Conservation (phyloP, 2,797 vertebrate genomes). For the Siniperca scherzeri region DNA sequence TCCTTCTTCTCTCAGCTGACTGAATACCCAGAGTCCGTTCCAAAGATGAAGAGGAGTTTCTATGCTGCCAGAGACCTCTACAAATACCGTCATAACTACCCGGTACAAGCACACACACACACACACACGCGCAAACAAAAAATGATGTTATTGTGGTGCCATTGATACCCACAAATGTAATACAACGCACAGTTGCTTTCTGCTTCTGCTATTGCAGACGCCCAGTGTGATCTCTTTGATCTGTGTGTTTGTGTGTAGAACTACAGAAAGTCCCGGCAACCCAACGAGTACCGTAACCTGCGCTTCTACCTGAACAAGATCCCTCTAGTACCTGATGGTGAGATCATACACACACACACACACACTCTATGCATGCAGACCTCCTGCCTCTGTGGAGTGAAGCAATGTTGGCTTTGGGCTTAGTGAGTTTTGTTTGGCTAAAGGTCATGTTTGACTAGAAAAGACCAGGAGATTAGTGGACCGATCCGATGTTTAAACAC, state of each 20-base stretch:
- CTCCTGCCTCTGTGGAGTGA: slow-evolving; percentile 12
- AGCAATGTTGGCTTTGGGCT: slow-evolving; percentile 45
- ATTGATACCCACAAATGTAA: background rate
- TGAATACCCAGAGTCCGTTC: slow-evolving; percentile 86
- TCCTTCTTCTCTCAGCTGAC: slow-evolving; percentile 79
- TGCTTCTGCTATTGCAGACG: background rate
- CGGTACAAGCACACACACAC: slow-evolving; percentile 79
- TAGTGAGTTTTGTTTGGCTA: slow-evolving; percentile 63
- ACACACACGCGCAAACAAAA: background rate
- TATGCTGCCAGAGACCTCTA: slow-evolving; percentile 97
- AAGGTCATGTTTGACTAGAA: slow-evolving; percentile 70
- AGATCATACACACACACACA: slow-evolving; percentile 68
- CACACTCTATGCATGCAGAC: background rate
- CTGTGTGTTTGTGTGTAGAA: slow-evolving; percentile 85
- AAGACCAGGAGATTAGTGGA: slow-evolving; percentile 63
- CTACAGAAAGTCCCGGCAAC: slow-evolving; percentile 92
- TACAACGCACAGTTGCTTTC: background rate
- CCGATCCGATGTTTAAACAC: slow-evolving; percentile 71
- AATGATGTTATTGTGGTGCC: background rate
- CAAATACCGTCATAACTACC: slow-evolving; percentile 98
- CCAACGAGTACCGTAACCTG: slow-evolving; percentile 95
- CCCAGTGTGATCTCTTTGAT: slow-evolving; percentile 27
- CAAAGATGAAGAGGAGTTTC: slow-evolving; percentile 98
- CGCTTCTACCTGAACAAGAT: slow-evolving; percentile 99
- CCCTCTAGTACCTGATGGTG: slow-evolving; percentile 96